Percentiles rank a stretch among this genome's conserved stretches.
Evolutionary conservation across 2,113 vertebrate species (phyloP).

Genomic region (Anarhynchus alexandrinus): DNA sequence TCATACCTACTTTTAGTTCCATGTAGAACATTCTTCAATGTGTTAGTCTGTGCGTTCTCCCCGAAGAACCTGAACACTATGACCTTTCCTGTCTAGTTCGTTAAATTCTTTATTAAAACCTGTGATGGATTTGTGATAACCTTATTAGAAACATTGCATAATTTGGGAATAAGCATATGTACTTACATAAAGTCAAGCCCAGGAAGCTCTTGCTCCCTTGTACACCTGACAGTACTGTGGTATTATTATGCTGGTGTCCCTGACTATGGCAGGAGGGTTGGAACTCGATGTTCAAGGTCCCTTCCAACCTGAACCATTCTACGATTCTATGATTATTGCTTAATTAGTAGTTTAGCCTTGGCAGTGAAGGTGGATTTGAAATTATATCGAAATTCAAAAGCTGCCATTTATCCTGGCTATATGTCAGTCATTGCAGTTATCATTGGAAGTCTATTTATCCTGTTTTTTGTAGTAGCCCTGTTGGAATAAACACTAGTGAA

Average conservation of each 20-base stretch:
- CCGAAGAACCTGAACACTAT: neutral
- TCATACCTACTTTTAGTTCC: neutral
- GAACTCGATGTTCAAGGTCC: too few species aligned
- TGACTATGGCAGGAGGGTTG: too few species aligned
- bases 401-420: slow-evolving; percentile 29
- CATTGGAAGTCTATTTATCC: slow-evolving; percentile 15
- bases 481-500: slow-evolving; percentile 29
- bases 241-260: too few species aligned
- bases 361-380: slow-evolving; percentile 45
- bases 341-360: slow-evolving; percentile 65
- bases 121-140: neutral
- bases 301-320: too few species aligned
- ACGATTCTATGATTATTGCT: slow-evolving; percentile 11
- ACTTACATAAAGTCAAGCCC: neutral
- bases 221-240: slow-evolving; percentile 9
- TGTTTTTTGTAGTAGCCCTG: neutral
- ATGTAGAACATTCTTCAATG: neutral
- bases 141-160: neutral
- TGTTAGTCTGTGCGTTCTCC: neutral
- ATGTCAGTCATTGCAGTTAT: neutral
- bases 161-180: neutral
- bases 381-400: slow-evolving; percentile 49
- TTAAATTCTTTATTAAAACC: neutral
- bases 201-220: slow-evolving; percentile 11
- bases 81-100: neutral